Percentiles rank a stretch among this genome's conserved stretches.
Evolutionary conservation across 2,888 invertebrate genomes (phyloP).

Genomic region (Phalangium opilio): DNA sequence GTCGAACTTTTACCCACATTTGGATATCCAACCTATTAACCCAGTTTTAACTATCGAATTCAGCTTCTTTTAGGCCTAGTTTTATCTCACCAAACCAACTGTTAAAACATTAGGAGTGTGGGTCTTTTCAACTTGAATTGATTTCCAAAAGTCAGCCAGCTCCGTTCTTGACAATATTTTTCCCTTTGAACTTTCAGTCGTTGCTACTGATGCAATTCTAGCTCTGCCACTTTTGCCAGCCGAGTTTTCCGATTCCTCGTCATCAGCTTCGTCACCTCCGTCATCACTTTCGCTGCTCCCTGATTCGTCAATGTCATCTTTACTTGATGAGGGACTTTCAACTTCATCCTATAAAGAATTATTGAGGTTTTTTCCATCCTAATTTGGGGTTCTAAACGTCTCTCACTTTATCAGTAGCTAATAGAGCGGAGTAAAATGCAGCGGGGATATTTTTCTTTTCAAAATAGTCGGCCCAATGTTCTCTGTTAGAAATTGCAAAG

Average conservation of each 20-base stretch:
- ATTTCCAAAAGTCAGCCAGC: constrained; percentile 53
- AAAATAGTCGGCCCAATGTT: constrained; percentile 74
- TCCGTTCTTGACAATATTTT: constrained; percentile 33
- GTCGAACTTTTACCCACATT: constrained; percentile 99
- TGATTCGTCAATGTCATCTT: constrained; percentile 26
- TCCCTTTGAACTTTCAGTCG: constrained; percentile 13
- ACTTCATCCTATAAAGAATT: constrained; percentile 31
- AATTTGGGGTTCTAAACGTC: not conserved
- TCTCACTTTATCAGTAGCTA: not conserved
- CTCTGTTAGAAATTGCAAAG: too few relatives aligned
- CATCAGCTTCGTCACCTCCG: constrained; percentile 11
- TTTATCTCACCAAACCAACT: constrained; percentile 56
- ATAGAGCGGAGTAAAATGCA: constrained; percentile 78
- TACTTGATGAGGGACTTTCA: constrained; percentile 26
- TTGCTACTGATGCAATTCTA: not conserved
- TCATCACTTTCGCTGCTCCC: constrained; percentile 22
- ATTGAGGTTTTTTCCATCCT: not conserved
- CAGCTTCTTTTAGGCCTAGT: too few relatives aligned
- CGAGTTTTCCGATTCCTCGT: constrained; percentile 15
- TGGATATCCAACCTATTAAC: constrained; percentile 75
- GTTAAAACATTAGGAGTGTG: constrained; percentile 41
- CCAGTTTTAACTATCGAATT: too few relatives aligned
- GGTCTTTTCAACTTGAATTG: constrained; percentile 35
- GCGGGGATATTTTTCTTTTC: constrained; percentile 48
- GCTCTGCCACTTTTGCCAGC: not conserved